Base-by-base conservation (phyloP, 1,140 invertebrate species). In the Drosophila chauvacae region DNA sequence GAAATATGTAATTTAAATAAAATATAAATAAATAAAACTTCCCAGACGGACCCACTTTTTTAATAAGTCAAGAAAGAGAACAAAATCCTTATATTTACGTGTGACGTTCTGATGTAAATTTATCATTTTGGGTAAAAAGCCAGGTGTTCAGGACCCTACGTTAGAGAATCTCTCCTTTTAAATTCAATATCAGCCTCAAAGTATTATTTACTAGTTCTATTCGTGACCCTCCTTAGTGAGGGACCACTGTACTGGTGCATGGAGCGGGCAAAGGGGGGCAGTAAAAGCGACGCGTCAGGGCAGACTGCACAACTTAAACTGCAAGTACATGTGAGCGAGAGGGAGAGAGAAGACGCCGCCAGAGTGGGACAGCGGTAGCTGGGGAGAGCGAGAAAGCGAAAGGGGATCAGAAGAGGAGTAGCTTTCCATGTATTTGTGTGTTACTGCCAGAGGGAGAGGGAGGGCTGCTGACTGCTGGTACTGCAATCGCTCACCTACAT, bases 271-370 rank as follows among this genome's bases (percentile, higher is more conserved):
- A 23, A 14, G 7, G 11, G 10, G 45, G 60, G 50, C 70, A 79
- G 75, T 77, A 77, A 82, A 60, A 62, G 78, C 75, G 82, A 66
- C 82, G 79, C 83, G 79, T 82, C 84, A 77, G 75, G 82, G 74
- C 73, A 81, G 73, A 80, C 58, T 87, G 84, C 84, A 88, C 84
- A 88, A 76, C 65, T 62, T 76, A 88, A 77, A 88, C 51, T 68
- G 65, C 72, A 84, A 63, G 41, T 59, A 45, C 55, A 63, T 51
- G 37, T 37, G 59, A 47, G 50, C 5, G 28, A 44, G 47, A 53
- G 28, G 23, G 47, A 60, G 33, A 13, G 6, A 35, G 33, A 35
- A 55, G 33, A 16, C 26, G n/a, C 26, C 7, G 47, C 39, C 10
- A 42, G 50, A 66, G 41, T 6, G 42, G 33, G 28, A 59, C 5